These are phyloP conservation scores for Pogoniulus pusillus DNA, from an alignment of 2,797 vertebrate species.

Conservation along the genomic window DNA sequence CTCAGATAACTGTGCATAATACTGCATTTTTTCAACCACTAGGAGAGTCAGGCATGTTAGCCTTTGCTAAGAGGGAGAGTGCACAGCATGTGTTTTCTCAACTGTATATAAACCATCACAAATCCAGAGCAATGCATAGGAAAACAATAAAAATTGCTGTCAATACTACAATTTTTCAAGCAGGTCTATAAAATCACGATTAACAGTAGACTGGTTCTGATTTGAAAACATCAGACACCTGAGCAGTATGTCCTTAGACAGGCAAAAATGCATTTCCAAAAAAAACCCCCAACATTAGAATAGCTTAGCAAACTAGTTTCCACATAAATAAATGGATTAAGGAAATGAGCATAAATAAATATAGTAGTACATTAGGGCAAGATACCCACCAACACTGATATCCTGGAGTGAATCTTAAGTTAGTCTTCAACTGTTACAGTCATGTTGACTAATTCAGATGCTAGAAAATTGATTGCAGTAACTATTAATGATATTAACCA, in stretches of 20 bases:
- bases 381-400: background rate
- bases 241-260: background rate
- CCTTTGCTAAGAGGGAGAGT: background rate
- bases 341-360: background rate
- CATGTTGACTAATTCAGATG: background rate
- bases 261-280: background rate
- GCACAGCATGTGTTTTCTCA: background rate
- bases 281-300: background rate
- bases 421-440: background rate
- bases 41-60: rapidly evolving
- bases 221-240: background rate
- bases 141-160: background rate
- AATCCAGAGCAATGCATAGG: background rate
- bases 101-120: background rate
- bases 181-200: background rate
- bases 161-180: background rate
- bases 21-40: background rate
- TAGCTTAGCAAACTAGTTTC: background rate
- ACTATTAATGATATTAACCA: background rate
- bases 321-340: background rate
- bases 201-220: background rate
- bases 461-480: background rate
- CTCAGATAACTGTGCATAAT: background rate
- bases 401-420: background rate
- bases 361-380: background rate